Percentiles rank a stretch among this genome's conserved stretches.
phyloP scores from a whole-genome alignment of 2,888 invertebrate species.

The Ganaspis brasiliensis region DNA sequence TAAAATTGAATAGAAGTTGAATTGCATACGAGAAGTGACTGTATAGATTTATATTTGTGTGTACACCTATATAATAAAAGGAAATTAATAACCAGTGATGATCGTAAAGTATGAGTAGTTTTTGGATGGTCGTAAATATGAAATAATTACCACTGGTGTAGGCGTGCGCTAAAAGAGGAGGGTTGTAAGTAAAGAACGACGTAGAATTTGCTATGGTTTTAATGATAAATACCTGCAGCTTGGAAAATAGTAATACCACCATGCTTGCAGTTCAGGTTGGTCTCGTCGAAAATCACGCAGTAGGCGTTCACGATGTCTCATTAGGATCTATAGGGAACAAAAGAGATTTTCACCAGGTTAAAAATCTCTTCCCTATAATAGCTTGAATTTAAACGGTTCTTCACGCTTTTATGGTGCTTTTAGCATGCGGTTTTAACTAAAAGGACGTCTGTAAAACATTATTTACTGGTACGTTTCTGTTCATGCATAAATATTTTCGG shows the following conservation, averaged over 20 bases:
- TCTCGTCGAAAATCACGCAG: constrained; percentile 61
- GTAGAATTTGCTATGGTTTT: constrained; percentile 82
- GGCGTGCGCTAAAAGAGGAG: constrained; percentile 85
- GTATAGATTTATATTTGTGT: neutral
- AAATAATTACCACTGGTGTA: constrained; percentile 84
- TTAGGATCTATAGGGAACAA: constrained; percentile 54
- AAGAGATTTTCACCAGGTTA: constrained; percentile 49
- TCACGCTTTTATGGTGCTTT: constrained; percentile 3
- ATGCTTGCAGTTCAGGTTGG: constrained; percentile 83
- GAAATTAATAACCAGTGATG: constrained; percentile 37
- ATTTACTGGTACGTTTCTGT: too few species aligned
- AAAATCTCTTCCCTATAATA: constrained; percentile 52
- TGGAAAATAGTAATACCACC: constrained; percentile 85
- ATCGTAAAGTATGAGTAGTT: neutral
- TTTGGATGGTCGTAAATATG: constrained; percentile 38
- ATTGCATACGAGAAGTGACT: too few species aligned
- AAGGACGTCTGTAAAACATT: neutral
- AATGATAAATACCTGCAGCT: constrained; percentile 85
- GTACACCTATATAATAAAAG: constrained; percentile 30
- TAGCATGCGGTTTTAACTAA: neutral
- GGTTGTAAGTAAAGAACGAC: constrained; percentile 84
- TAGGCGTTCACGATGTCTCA: constrained; percentile 45
- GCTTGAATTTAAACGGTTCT: neutral
- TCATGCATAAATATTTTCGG: too few species aligned
- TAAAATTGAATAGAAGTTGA: too few species aligned